Evolutionary conservation across 1,140 invertebrate species (phyloP).

Genomic region (Globodera ellingtonae): DNA sequence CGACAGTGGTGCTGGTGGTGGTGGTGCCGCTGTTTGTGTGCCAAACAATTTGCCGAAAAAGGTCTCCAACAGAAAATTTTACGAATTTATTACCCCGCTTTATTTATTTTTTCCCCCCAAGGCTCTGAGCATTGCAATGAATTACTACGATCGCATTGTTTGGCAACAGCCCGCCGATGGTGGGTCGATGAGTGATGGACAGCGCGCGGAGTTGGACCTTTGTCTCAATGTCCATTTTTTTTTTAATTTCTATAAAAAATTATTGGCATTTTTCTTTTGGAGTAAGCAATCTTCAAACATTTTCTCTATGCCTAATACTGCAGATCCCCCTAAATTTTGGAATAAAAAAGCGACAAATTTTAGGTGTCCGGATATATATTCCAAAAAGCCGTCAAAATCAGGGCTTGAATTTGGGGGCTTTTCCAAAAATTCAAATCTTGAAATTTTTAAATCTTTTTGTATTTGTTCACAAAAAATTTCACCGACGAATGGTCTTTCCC

Average conservation of each 20-base stretch:
- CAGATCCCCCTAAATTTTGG: no score
- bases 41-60: not conserved
- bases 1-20: not conserved
- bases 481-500: not conserved
- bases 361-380: not conserved
- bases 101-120: not conserved
- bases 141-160: not conserved
- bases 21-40: not conserved
- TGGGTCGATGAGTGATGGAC: not conserved
- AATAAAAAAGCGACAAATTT: no score
- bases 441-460: not conserved
- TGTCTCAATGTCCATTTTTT: not conserved
- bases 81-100: not conserved
- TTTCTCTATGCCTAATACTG: no score
- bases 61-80: not conserved
- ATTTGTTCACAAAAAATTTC: not conserved
- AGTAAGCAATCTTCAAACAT: not conserved
- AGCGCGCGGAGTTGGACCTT: not conserved
- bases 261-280: not conserved
- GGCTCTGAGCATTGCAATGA: not conserved
- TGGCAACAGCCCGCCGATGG: not conserved
- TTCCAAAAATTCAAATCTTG: not conserved
- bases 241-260: not conserved
- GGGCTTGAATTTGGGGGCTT: no score
- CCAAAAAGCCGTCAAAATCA: not conserved